Evolutionary conservation across 2,888 invertebrate genomes (phyloP).

Genomic region (Calliphora vomitoria): DNA sequence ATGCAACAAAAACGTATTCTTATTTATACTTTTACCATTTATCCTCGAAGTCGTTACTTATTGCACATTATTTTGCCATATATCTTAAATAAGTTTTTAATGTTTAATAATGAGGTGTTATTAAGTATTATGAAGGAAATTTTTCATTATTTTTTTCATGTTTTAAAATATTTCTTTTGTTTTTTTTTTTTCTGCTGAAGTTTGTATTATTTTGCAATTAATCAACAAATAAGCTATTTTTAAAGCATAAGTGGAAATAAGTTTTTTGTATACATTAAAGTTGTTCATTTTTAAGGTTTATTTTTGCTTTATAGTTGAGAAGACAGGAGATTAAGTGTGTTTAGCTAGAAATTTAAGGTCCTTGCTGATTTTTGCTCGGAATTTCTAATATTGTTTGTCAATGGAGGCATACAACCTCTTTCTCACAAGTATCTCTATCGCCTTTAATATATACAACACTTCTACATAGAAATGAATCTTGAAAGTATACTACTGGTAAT

Average conservation of each 20-base stretch:
- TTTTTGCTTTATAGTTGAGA: too few species aligned
- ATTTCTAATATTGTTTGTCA: too few species aligned
- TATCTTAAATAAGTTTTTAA: slow-evolving; percentile 42
- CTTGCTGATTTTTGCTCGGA: too few species aligned
- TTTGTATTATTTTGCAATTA: slow-evolving; percentile 2
- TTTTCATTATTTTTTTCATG: neutral
- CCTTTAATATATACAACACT: too few species aligned
- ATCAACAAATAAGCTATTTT: neutral
- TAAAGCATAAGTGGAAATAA: neutral
- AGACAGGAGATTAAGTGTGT: too few species aligned
- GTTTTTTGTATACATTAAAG: neutral
- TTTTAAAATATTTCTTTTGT: neutral
- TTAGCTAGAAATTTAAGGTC: too few species aligned
- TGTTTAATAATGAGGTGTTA: slow-evolving; percentile 41
- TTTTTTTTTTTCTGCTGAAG: neutral
- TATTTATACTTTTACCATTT: neutral
- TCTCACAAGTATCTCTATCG: too few species aligned
- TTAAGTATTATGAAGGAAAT: slow-evolving; percentile 20
- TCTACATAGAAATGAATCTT: too few species aligned
- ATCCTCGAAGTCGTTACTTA: neutral
- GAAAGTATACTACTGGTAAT: too few species aligned
- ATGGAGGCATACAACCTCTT: too few species aligned
- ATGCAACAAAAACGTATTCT: neutral
- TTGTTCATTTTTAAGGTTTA: too few species aligned
- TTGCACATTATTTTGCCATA: slow-evolving; percentile 4